phyloP scores from a whole-genome alignment of 2,113 vertebrate genomes.

The Apus apus region DNA sequence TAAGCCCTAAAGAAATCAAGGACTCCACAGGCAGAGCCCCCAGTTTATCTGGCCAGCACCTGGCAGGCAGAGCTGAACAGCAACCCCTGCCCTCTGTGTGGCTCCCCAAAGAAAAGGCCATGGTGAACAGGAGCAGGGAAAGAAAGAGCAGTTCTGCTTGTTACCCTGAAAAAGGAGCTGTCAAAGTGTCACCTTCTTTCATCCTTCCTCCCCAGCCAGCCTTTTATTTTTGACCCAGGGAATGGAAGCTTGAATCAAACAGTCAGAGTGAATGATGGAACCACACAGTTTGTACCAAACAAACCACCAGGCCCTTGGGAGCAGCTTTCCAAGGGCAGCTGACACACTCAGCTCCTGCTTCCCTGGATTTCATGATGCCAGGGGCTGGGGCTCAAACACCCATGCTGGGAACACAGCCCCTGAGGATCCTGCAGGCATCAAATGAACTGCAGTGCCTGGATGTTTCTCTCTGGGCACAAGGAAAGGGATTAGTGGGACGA shows the following conservation, averaged over 20 bases:
- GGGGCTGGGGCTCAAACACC: slow-evolving; percentile 8
- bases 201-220: slow-evolving; percentile 28
- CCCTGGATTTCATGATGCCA: slow-evolving; percentile 11
- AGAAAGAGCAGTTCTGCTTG: slow-evolving; percentile 49
- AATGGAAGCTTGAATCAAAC: slow-evolving; percentile 55
- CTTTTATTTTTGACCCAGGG: slow-evolving; percentile 25
- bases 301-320: slow-evolving; percentile 15
- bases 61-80: neutral
- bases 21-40: neutral
- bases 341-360: slow-evolving; percentile 72
- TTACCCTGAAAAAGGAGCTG: slow-evolving; percentile 67
- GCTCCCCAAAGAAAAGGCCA: neutral
- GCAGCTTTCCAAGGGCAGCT: slow-evolving; percentile 63
- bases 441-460: neutral
- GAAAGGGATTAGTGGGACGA: neutral
- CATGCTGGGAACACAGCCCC: neutral
- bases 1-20: neutral
- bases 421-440: neutral
- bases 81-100: neutral
- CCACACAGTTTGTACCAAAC: slow-evolving; percentile 4
- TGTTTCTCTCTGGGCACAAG: neutral
- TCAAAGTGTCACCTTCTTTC: slow-evolving; percentile 59
- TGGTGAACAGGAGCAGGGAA: neutral
- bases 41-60: neutral
- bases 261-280: slow-evolving; percentile 44